These are phyloP conservation scores for Nomia melanderi DNA, from an alignment of 1,140 invertebrate species.

Conservation along the genomic window DNA sequence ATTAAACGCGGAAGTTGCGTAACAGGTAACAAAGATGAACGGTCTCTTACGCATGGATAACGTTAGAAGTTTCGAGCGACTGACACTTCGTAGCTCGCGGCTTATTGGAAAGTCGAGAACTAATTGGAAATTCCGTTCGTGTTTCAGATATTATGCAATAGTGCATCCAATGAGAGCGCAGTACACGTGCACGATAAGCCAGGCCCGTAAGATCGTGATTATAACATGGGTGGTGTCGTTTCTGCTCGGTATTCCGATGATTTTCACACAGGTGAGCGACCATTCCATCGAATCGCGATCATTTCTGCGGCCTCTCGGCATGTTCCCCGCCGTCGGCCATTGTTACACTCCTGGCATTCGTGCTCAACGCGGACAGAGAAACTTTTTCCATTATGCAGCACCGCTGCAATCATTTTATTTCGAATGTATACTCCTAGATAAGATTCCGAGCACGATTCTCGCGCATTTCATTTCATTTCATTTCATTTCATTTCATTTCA, in stretches of 20 bases:
- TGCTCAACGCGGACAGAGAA: too few relatives aligned
- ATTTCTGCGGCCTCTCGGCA: too few relatives aligned
- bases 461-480: too few relatives aligned
- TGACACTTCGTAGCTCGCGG: neutral
- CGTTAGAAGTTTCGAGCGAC: neutral
- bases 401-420: too few relatives aligned
- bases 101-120: neutral
- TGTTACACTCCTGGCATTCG: too few relatives aligned
- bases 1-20: too few relatives aligned
- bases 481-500: too few relatives aligned
- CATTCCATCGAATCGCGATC: neutral
- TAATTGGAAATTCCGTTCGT: constrained; percentile 11
- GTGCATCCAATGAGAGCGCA: constrained; percentile 89
- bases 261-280: constrained; percentile 82
- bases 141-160: constrained; percentile 88
- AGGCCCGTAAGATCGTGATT: constrained; percentile 85
- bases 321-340: too few relatives aligned
- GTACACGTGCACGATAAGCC: constrained; percentile 87
- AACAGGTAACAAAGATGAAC: neutral
- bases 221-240: constrained; percentile 85
- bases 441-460: too few relatives aligned
- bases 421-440: too few relatives aligned
- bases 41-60: neutral
- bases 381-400: too few relatives aligned
- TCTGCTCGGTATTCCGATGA: constrained; percentile 83